phyloP scores from a whole-genome alignment of 2,888 invertebrate species.

The Zygothrica quintamaculata region DNA sequence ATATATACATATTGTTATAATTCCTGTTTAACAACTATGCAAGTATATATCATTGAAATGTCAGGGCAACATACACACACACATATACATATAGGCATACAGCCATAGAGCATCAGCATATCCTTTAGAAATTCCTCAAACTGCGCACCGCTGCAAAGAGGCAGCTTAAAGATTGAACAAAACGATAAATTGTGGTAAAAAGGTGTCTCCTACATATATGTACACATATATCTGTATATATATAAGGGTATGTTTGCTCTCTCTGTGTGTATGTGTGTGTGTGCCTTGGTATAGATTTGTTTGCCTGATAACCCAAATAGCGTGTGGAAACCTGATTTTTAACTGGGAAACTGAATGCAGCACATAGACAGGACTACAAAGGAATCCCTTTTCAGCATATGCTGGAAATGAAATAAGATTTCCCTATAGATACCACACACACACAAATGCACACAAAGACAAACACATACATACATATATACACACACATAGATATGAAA shows the following conservation, averaged over 20 bases:
- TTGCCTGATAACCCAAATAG: slow-evolving; percentile 66
- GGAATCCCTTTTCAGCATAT: slow-evolving; percentile 43
- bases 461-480: slow-evolving; percentile 10
- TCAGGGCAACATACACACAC: slow-evolving; percentile 28
- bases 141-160: slow-evolving; percentile 51
- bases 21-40: slow-evolving; percentile 50
- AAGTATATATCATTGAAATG: slow-evolving; percentile 46
- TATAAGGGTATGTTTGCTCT: slow-evolving; percentile 7
- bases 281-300: slow-evolving; percentile 51
- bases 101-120: slow-evolving; percentile 4
- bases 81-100: not conserved
- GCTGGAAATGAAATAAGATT: slow-evolving; percentile 74
- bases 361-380: slow-evolving; percentile 48
- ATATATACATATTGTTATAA: too few relatives aligned
- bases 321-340: slow-evolving; percentile 75
- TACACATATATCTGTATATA: slow-evolving; percentile 44
- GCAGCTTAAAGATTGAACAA: slow-evolving; percentile 67
- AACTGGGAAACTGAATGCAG: slow-evolving; percentile 68
- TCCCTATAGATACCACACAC: slow-evolving; percentile 56
- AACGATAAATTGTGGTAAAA: slow-evolving; percentile 77
- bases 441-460: slow-evolving; percentile 20
- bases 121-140: slow-evolving; percentile 29
- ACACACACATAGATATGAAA: slow-evolving; percentile 41
- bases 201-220: slow-evolving; percentile 63
- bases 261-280: slow-evolving; percentile 3